Evolutionary conservation across 1,140 invertebrate species (phyloP).

Genomic region (Diabrotica virgifera): DNA sequence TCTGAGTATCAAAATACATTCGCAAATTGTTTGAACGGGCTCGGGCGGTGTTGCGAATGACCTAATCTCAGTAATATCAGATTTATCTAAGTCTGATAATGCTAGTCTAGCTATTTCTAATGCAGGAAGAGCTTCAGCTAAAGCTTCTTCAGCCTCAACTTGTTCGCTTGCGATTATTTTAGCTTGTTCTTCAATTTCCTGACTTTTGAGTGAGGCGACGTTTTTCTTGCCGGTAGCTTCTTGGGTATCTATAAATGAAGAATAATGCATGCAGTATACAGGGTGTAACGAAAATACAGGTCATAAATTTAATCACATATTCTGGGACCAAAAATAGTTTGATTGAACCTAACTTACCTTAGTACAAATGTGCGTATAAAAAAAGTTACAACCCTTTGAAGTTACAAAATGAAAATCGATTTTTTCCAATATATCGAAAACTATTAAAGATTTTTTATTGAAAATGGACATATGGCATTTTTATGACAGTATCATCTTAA

Average conservation of each 20-base stretch:
- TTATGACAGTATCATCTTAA: no score
- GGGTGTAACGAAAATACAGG: no score
- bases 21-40: conserved; percentile 80
- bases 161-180: conserved; percentile 76
- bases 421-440: no score
- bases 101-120: conserved; percentile 76
- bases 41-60: conserved; percentile 88
- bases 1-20: conserved; percentile 80
- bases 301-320: no score
- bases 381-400: no score
- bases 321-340: no score
- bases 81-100: conserved; percentile 77
- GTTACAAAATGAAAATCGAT: no score
- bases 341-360: no score
- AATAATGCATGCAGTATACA: background rate
- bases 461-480: no score
- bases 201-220: conserved; percentile 70
- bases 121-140: conserved; percentile 76
- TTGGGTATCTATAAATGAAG: conserved; percentile 43
- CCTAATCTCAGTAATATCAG: conserved; percentile 88
- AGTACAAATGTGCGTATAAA: no score
- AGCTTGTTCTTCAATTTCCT: conserved; percentile 76
- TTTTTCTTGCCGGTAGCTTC: conserved; percentile 69
- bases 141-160: conserved; percentile 72
- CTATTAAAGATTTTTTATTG: no score